These are phyloP conservation scores for Probaryconus sp. DNA, from an alignment of 1,140 invertebrate species.

Conservation along the genomic window DNA sequence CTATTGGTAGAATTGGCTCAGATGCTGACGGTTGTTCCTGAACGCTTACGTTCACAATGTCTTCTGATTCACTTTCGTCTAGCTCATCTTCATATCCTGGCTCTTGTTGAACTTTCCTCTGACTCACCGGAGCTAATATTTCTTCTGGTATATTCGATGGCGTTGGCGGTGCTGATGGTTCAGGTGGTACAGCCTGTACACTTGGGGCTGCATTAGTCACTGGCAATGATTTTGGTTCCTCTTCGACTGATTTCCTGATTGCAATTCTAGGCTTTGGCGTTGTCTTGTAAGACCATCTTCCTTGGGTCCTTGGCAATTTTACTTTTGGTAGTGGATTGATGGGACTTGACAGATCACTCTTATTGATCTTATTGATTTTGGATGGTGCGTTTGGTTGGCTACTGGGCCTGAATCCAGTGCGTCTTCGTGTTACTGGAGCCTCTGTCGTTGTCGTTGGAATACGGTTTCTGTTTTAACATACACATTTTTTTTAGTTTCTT, in stretches of 20 bases:
- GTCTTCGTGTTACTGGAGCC: conserved; percentile 66
- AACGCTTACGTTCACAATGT: conserved; percentile 67
- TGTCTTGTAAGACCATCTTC: conserved; percentile 92
- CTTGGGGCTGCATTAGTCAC: conserved; percentile 64
- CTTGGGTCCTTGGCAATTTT: conserved; percentile 86
- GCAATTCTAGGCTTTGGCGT: conserved; percentile 90
- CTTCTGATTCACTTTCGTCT: conserved; percentile 81
- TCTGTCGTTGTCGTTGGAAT: conserved; percentile 72
- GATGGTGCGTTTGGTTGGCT: conserved; percentile 55
- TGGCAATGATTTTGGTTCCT: conserved; percentile 76
- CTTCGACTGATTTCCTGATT: conserved; percentile 85
- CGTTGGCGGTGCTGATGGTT: conserved; percentile 64
- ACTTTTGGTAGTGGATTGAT: conserved; percentile 79
- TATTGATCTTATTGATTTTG: conserved; percentile 61
- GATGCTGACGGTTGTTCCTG: conserved; percentile 71
- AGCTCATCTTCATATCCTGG: conserved; percentile 80
- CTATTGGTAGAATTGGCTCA: conserved; percentile 80
- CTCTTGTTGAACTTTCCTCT: conserved; percentile 55
- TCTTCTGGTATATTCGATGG: conserved; percentile 70
- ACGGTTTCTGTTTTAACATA: conserved; percentile 67
- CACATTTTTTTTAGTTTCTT: conserved; percentile 3
- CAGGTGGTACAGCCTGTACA: conserved; percentile 72
- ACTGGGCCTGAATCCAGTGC: conserved; percentile 71
- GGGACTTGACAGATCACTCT: conserved; percentile 50
- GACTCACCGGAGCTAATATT: conserved; percentile 37